Base-by-base conservation (phyloP, 2,113 vertebrate genomes). In the Motacilla tschutschensis region DNA sequence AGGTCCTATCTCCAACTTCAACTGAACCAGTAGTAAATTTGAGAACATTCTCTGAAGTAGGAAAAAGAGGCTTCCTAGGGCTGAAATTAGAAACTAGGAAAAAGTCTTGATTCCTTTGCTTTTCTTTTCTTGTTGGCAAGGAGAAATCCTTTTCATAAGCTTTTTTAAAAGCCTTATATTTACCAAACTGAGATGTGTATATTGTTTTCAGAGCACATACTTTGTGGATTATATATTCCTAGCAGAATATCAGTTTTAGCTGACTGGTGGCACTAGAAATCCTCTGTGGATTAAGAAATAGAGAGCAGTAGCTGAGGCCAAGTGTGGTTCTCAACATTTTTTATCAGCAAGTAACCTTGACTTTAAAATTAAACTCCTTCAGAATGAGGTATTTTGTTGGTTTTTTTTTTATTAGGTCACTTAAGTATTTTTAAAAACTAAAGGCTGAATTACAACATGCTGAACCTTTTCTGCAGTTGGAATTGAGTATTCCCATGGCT, bases 281-380 rank as follows among this genome's bases (percentile, higher is more conserved):
- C 26, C 29, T 64, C 55, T n/a, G 51, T 60, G 50, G 25, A 29
- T 40, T 26, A 74, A 80, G 40, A 66, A 65, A 69, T 15, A 17
- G 4, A 55, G 25, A 55, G 22, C 41, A 67, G 50, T 24, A 82
- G 63, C 59, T 79, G 69, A n/a, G 17, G 17, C 46, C 54, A 75
- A 58, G 11, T 75, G 43, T 47, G 31, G 40, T 53, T 82, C 69
- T 17, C 29, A 67, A 31, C 46, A 50, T 51, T 65, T 79, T 77
- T 70, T 66, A 65, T 33, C 48, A 89, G 36, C 40, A 66, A 63
- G 48, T 58, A 80, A 58, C 26, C 36, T 70, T 48, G 44, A 86
- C 82, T 91, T 93, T 82, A 79, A 69, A 93, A 85, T 93, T 71
- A 77, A 80, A 87, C 79, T 92, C 74, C 71, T 78, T 48, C 57